Percentiles rank a stretch among this genome's conserved stretches.
Conservation (phyloP, 2,888 invertebrate genomes). For the Peribatodes rhomboidaria region DNA sequence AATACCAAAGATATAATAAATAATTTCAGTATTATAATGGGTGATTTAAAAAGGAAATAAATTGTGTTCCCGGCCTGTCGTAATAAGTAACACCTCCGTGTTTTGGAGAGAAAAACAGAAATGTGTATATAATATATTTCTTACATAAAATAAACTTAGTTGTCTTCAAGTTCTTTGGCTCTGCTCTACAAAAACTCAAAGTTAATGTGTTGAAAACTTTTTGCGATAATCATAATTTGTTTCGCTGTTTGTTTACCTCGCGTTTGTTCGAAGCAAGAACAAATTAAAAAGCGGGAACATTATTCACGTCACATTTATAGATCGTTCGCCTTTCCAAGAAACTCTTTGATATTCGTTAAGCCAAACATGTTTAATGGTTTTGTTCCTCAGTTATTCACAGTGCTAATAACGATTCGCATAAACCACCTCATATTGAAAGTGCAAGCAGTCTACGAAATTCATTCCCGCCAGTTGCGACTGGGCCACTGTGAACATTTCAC, state of each 20-base stretch:
- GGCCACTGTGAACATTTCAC: constrained; percentile 65
- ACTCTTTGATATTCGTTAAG: constrained; percentile 50
- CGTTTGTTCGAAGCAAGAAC: constrained; percentile 25
- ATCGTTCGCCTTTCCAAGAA: constrained; percentile 49
- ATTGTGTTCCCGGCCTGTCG: background rate
- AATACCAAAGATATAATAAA: background rate
- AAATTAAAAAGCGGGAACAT: constrained; percentile 36
- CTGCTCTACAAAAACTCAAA: constrained; percentile 21
- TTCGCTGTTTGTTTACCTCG: constrained; percentile 39
- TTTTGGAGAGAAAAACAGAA: constrained; percentile 7
- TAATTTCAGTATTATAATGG: background rate
- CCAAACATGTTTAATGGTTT: constrained; percentile 48
- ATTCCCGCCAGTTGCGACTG: constrained; percentile 77
- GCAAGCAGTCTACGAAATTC: constrained; percentile 78
- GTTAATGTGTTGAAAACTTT: constrained; percentile 37
- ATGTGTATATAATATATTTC: background rate
- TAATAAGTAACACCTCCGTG: constrained; percentile 5
- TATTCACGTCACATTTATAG: constrained; percentile 45
- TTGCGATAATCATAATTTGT: constrained; percentile 43
- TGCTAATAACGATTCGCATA: constrained; percentile 65
- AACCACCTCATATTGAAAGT: constrained; percentile 76
- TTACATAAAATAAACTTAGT: constrained; percentile 27
- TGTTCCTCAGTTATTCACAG: constrained; percentile 55
- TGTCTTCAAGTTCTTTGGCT: constrained; percentile 20
- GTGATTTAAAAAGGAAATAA: constrained; percentile 3